Percentiles rank a stretch among this genome's conserved stretches.
These are phyloP conservation scores for Cacoxenus indagator DNA, from an alignment of 2,888 invertebrate genomes.

Conservation along the genomic window DNA sequence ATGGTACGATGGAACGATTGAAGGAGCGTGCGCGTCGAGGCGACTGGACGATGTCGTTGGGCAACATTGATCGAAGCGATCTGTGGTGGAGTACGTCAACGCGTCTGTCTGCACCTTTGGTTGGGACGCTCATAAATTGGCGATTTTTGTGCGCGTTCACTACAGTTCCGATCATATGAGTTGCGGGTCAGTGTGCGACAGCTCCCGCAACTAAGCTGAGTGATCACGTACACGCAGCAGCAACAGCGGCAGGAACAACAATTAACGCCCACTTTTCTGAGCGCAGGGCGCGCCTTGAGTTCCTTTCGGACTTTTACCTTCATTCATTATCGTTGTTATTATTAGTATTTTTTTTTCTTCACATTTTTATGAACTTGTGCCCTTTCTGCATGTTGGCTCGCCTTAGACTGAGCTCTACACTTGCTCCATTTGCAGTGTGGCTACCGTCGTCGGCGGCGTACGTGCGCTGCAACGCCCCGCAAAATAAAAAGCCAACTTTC, in stretches of 20 bases:
- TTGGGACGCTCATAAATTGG: conserved; percentile 35
- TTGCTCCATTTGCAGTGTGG: conserved; percentile 51
- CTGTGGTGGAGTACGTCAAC: background rate
- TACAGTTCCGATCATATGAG: background rate
- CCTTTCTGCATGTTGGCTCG: conserved; percentile 42
- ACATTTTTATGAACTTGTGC: conserved; percentile 59
- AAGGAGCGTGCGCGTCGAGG: conserved; percentile 35
- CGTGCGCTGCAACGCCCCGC: conserved; percentile 47
- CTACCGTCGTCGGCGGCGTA: conserved; percentile 45
- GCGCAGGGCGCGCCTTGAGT: conserved; percentile 28
- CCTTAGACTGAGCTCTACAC: conserved; percentile 43
- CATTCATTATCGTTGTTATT: too few relatives aligned
- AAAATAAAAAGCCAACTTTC: conserved; percentile 14
- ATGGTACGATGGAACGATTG: conserved; percentile 28
- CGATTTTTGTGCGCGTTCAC: conserved; percentile 1
- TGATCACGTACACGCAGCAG: conserved; percentile 44
- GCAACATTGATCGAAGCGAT: background rate
- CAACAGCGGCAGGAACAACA: conserved; percentile 1
- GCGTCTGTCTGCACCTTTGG: conserved; percentile 11
- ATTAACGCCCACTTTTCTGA: background rate
- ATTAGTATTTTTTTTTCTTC: background rate
- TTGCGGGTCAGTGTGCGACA: conserved; percentile 35
- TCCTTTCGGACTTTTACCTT: conserved; percentile 9
- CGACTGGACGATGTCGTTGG: background rate
- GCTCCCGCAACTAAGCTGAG: conserved; percentile 50